These are phyloP conservation scores for Miltochrista miniata DNA, from an alignment of 2,888 invertebrate genomes.

Conservation along the genomic window DNA sequence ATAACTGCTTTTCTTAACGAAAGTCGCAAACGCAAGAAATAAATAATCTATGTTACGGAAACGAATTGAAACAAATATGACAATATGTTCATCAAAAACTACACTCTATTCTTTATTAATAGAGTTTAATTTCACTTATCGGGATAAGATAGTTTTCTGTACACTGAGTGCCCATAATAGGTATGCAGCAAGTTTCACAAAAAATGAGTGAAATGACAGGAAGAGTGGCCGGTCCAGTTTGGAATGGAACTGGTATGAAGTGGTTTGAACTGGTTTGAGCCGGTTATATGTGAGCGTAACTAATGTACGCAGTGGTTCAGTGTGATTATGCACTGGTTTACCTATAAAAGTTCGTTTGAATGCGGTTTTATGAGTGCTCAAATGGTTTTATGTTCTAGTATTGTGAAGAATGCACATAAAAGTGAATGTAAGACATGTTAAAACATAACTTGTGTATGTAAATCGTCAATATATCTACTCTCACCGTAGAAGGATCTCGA, in stretches of 20 bases:
- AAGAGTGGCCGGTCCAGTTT: slow-evolving; percentile 53
- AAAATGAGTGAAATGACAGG: slow-evolving; percentile 62
- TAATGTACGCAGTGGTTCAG: slow-evolving; percentile 28
- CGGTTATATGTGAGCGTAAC: slow-evolving; percentile 34
- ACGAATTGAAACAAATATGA: slow-evolving; percentile 7
- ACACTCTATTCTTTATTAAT: slow-evolving; percentile 7
- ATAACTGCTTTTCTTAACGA: slow-evolving; percentile 17
- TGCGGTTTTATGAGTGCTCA: background rate
- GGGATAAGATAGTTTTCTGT: slow-evolving; percentile 15
- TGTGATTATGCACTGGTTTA: slow-evolving; percentile 27
- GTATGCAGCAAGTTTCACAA: slow-evolving; percentile 35
- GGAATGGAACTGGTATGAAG: slow-evolving; percentile 38
- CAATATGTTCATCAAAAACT: background rate
- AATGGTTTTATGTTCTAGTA: background rate
- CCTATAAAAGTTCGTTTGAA: slow-evolving; percentile 18
- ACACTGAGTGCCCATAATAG: slow-evolving; percentile 12
- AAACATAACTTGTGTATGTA: too few relatives aligned
- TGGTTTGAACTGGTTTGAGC: slow-evolving; percentile 44
- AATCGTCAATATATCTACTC: too few relatives aligned
- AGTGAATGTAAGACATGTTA: background rate
- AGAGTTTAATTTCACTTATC: slow-evolving; percentile 10
- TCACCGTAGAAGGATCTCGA: too few relatives aligned
- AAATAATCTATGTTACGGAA: slow-evolving; percentile 24
- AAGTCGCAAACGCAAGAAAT: slow-evolving; percentile 21
- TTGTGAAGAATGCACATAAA: background rate